Evolutionary conservation across 2,113 vertebrate genomes (phyloP).

Genomic region (Microcebus griseorufus): DNA sequence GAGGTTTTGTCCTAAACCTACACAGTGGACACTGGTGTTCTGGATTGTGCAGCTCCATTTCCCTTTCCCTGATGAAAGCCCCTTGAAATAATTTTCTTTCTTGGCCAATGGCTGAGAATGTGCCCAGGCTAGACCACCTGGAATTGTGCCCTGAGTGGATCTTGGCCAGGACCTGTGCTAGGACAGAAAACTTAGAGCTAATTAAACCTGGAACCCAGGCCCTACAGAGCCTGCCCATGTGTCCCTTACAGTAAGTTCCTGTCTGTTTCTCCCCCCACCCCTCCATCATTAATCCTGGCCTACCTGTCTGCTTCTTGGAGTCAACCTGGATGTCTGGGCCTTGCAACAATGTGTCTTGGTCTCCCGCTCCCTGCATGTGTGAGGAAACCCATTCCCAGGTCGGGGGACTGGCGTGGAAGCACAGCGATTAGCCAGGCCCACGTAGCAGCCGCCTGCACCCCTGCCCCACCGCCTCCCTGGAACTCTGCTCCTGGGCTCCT

Average conservation of each 20-base stretch:
- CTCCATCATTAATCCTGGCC: too few species aligned
- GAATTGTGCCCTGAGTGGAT: background rate
- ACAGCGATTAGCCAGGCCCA: background rate
- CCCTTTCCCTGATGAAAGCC: background rate
- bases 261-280: too few species aligned
- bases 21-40: background rate
- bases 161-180: background rate
- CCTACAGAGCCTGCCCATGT: background rate
- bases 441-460: background rate
- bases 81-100: background rate
- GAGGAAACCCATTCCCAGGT: background rate
- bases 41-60: background rate
- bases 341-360: background rate
- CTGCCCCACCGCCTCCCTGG: background rate
- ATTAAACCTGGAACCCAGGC: background rate
- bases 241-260: background rate
- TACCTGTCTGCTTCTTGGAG: background rate
- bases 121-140: background rate
- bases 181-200: background rate
- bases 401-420: background rate
- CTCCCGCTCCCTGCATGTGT: background rate
- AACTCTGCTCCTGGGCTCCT: background rate
- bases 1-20: background rate
- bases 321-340: background rate
- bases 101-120: conserved; percentile 32